Percentiles rank a stretch among this genome's conserved stretches.
These are phyloP conservation scores for Mustela nigripes DNA, from an alignment of 2,113 vertebrate genomes.

Conservation along the genomic window DNA sequence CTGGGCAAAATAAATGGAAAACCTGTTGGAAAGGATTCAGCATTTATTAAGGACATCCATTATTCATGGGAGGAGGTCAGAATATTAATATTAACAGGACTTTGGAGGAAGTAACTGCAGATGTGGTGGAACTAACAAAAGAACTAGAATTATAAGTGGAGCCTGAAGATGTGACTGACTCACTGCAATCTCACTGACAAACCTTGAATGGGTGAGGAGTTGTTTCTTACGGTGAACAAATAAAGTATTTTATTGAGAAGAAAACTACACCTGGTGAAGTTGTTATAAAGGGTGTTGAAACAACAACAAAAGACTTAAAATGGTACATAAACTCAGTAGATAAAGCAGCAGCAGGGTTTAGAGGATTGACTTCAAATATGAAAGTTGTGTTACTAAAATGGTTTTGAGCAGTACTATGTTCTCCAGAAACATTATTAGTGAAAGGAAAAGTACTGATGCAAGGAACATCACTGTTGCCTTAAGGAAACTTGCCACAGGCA, in stretches of 20 bases:
- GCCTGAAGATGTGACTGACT: not conserved
- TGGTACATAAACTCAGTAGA: not conserved
- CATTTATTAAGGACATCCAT: not conserved
- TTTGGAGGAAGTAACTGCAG: not conserved
- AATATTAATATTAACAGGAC: not conserved
- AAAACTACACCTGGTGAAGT: not conserved
- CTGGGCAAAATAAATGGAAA: not conserved
- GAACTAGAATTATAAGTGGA: not conserved
- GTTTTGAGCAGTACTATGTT: not conserved
- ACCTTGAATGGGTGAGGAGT: not conserved
- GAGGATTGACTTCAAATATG: not conserved
- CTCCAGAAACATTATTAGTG: not conserved
- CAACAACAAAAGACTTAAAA: not conserved
- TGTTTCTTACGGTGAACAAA: not conserved
- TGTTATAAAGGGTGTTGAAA: not conserved
- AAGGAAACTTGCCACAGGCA: not conserved
- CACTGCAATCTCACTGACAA: not conserved
- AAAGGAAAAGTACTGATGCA: not conserved
- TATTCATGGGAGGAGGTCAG: not conserved
- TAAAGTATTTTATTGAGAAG: not conserved
- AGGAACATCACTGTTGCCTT: not conserved
- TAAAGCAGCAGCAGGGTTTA: not conserved
- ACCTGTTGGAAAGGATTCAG: not conserved
- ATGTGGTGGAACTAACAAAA: not conserved
- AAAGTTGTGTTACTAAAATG: not conserved